Conservation (phyloP, 2,797 vertebrate species). For the Coracias cyanogaster region DNA sequence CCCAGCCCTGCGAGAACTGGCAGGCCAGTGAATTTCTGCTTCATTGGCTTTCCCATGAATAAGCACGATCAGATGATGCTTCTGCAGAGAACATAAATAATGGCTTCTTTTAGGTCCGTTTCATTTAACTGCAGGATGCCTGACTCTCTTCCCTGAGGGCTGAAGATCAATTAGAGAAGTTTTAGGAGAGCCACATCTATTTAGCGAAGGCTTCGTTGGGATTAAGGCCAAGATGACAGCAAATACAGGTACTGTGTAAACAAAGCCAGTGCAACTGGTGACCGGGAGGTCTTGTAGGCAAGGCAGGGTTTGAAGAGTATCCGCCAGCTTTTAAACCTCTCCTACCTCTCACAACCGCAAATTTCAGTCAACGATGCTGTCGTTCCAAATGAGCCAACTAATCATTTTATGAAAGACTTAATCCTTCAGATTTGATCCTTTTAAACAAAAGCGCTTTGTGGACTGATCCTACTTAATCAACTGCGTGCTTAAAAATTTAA, state of each 20-base stretch:
- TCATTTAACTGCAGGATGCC: background rate
- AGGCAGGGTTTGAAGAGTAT: background rate
- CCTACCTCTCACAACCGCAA: background rate
- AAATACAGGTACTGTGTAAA: background rate
- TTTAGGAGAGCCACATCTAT: background rate
- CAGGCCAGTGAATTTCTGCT: background rate
- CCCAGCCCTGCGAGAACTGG: rapidly evolving
- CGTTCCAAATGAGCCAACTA: background rate
- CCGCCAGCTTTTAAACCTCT: background rate
- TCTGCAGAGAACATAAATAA: background rate
- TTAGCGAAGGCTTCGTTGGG: background rate
- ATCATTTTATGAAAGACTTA: background rate
- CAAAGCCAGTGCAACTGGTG: background rate
- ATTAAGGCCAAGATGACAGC: background rate
- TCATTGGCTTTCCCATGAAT: background rate
- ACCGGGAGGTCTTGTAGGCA: background rate
- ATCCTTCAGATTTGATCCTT: background rate
- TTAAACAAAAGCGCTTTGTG: background rate
- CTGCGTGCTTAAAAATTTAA: background rate
- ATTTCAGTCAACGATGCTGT: background rate
- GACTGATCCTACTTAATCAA: background rate
- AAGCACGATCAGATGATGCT: background rate
- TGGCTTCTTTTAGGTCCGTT: background rate
- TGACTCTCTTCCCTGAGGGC: background rate
- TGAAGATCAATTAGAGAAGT: background rate